Evolutionary conservation across 2,797 vertebrate genomes (phyloP), one percentile per base, ranked within the genome.

Genomic region (Girardinus metallicus): DNA sequence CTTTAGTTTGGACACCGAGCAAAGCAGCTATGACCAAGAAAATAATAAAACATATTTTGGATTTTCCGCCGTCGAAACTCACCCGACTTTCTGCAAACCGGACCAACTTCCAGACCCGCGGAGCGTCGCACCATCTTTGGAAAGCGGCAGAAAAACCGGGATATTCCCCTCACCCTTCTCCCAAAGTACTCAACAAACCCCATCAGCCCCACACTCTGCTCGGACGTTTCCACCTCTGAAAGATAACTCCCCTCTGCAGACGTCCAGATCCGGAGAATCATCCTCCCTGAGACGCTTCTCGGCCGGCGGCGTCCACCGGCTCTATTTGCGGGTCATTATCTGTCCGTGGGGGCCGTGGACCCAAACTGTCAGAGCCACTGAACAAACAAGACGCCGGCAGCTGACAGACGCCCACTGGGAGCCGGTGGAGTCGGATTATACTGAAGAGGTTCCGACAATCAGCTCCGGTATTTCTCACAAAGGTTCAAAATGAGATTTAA

Each of bases 81-180:
- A 96, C 95, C 95, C 0, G 93, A 89, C 81, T 66, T 89, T 66
- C 82, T 94, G 95, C 94, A 95, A 70, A 95, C 84, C 79, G 91
- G 87, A n/a, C 90, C 66, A 76, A 96, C 86, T 44, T 96, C 94
- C 93, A 95, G 87, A 0, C 85, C 85, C 5, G 95, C 88, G 0
- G 92, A 94, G 68, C 89, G 87, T 1, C 89, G 85, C 85, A 94
- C 88, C 80, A 82, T 84, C 92, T 94, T 95, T 0, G 94, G 91
- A 74, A 96, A 90, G 10, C 92, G 85, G 53, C 83, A 90, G 75
- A 95, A 94, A 84, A 96, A 90, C 64, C 88, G 87, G 0, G 92
- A 94, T 36, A 96, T 62, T 72, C 93, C 92, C 82, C 91, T 88
- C 26, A 96, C 70, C 57, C 91, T 92, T 82, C 84, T 93, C 21